Percentiles rank a stretch among this genome's conserved stretches.
These are phyloP conservation scores for Protosalanx chinensis DNA, from an alignment of 2,797 vertebrate species.

Conservation along the genomic window DNA sequence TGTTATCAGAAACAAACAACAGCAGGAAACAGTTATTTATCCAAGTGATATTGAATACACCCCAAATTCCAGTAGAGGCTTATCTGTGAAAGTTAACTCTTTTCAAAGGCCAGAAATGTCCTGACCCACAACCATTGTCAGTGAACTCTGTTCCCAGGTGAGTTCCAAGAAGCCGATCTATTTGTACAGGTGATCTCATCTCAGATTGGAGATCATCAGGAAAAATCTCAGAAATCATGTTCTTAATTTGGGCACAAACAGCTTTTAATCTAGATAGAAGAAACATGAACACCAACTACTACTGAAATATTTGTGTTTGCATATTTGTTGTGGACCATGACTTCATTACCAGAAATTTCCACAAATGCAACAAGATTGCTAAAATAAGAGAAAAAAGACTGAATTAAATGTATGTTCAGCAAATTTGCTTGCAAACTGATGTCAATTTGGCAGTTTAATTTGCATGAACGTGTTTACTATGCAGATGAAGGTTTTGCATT, in stretches of 20 bases:
- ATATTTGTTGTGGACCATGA: background rate
- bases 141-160: constrained; percentile 39
- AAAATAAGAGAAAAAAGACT: constrained; percentile 42
- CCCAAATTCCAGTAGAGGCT: constrained; percentile 29
- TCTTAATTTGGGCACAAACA: constrained; percentile 28
- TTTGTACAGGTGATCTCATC: constrained; percentile 44
- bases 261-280: background rate
- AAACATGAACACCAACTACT: background rate
- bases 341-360: constrained; percentile 8
- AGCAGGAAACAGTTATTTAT: constrained; percentile 7
- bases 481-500: constrained; percentile 39
- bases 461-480: constrained; percentile 56
- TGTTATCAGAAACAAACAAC: background rate
- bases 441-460: constrained; percentile 47
- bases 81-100: constrained; percentile 43
- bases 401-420: constrained; percentile 35
- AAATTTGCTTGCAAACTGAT: constrained; percentile 49
- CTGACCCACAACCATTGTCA: constrained; percentile 43
- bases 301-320: background rate
- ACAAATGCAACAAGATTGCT: constrained; percentile 20
- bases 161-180: constrained; percentile 26
- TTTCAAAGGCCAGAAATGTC: constrained; percentile 46
- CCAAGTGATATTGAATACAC: constrained; percentile 28
- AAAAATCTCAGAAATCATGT: background rate
- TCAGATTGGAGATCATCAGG: constrained; percentile 36